Percentiles rank a stretch among this genome's conserved stretches.
phyloP scores from a whole-genome alignment of 2,797 vertebrate species.

The Lepidocolaptes lacrymiger region DNA sequence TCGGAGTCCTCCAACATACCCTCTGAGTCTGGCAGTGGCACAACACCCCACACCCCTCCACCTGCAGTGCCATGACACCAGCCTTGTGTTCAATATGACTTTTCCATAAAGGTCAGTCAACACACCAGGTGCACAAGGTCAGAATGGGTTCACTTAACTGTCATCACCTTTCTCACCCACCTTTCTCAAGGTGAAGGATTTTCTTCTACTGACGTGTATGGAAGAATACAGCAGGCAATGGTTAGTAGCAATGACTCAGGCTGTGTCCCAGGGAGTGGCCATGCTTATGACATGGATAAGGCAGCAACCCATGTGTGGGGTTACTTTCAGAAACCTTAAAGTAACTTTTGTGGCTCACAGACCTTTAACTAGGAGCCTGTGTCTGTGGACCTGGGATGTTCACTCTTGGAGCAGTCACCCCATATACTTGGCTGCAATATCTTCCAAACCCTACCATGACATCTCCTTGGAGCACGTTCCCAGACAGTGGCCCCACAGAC shows the following conservation, averaged over 20 bases:
- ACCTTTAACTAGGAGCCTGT: neutral
- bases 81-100: neutral
- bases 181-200: neutral
- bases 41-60: accelerated
- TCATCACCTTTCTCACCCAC: neutral
- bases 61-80: neutral
- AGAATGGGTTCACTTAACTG: neutral
- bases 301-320: neutral
- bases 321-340: neutral
- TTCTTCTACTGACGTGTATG: neutral
- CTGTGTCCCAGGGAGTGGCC: neutral
- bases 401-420: neutral
- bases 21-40: neutral
- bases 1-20: neutral
- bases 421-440: neutral
- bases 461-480: neutral
- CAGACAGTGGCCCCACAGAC: neutral
- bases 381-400: neutral
- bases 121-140: neutral
- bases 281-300: neutral
- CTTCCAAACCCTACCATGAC: neutral
- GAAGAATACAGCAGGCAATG: neutral
- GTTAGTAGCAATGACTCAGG: neutral
- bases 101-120: neutral
- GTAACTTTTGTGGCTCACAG: neutral